Evolutionary conservation across 2,888 invertebrate genomes (phyloP), one percentile per base, ranked within the genome.

Genomic region (Pimpla rufipes): DNA sequence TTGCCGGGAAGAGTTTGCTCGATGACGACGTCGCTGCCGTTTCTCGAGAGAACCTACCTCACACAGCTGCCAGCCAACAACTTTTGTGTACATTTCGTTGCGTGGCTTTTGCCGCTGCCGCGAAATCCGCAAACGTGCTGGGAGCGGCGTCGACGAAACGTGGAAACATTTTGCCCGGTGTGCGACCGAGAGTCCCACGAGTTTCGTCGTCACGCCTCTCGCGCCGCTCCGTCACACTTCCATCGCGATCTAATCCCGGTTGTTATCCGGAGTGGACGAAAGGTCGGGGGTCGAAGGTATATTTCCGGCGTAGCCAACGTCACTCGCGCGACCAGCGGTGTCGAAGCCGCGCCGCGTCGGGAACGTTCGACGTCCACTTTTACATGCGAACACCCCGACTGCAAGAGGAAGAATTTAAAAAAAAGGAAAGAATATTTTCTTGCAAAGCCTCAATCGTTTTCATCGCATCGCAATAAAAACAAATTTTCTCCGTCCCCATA

Each of bases 161-260:
- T 66, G 59, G n/a, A 78, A 79, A 85, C 82, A 78, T 82, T 70
- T 83, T 45, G n/a, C n/a, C 67, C 50, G 29, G 11, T 4, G 2
- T 23, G 21, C 5, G 10, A 18, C 18, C 11, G 23, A 68, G 67
- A 66, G n/a, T 35, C 40, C 55, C 52, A 18, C 73, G 71, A 55
- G 73, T 82, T 81, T 70, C 81, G 42, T 71, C 75, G 78, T 70
- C 76, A 21, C 74, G 50, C 62, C 62, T 70, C 73, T 68, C n/a
- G 47, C 47, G 35, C 37, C 67, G 11, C 50, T 35, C 37, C 40
- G 67, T 29, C 62, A 40, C 40, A n/a, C 66, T 11, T 66, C 18
- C 57, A 11, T 35, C 40, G 29, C 52, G 45, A 40, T 66, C 66
- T 67, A 59, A 66, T 55, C 78, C 78, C 68, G 68, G 37, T 21